Evolutionary conservation across 2,797 vertebrate genomes (phyloP), one percentile per base, ranked within the genome.

Genomic region (Streptopelia turtur): DNA sequence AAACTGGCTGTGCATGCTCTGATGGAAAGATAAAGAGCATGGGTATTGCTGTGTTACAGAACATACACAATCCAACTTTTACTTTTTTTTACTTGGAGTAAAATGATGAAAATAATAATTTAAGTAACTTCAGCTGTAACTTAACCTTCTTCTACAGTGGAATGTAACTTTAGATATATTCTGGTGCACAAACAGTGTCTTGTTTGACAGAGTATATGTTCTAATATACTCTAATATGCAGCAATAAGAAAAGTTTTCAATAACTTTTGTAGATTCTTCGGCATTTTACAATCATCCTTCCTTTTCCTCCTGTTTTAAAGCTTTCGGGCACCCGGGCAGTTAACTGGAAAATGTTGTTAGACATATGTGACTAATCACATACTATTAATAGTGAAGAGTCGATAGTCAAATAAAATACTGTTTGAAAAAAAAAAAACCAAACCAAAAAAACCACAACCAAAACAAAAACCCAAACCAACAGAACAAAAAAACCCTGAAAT

Each of bases 301-400:
- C 24, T 83, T 69, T 65, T 69, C n/a, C 18, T 82, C 15, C 41
- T 37, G 7, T 80, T 90, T 66, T 41, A 78, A 94, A 83, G 25
- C 55, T 69, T 70, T 89, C 35, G 30, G 76, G 63, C 55, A 63
- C 68, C 60, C 78, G 35, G 45, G 43, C 10, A 91, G 90, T 43
- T 53, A 75, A 30, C 16, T 70, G 74, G 75, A 89, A 95, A 92
- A 79, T 39, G 14, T 30, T 70, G 35, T 60, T 75, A 82, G 61
- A 74, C 9, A 2, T 83, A 88, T 7, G 30, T 88, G 89, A 91
- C 85, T 93, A 91, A 96, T 82, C 43, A 63, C 66, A 82, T 84
- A 76, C 52, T 28, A 33, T 28, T 63, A 71, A 56, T 5, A 83
- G 41, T 43, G 45, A 95, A 71, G 11, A 81, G 37, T 37, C 64